Evolutionary conservation across 92 coral and sea anemone genomes (phyloP).

Genomic region (Palythoa heliodiscus): DNA sequence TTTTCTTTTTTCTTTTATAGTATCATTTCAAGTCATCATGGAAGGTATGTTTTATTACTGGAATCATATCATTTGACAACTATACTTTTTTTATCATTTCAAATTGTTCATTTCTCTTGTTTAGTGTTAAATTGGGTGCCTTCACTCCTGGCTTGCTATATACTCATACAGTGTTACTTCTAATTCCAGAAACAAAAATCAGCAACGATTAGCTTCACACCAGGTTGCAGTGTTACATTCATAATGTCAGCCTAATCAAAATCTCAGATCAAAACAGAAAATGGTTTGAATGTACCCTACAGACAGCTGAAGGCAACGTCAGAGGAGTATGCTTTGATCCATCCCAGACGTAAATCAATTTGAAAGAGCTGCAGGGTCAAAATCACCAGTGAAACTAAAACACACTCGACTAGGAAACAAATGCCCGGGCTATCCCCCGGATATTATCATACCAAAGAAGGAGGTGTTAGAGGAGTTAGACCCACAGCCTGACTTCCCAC

Average conservation of each 20-base stretch:
- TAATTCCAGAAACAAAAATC: constrained; percentile 45
- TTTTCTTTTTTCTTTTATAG: neutral
- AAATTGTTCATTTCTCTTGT: constrained; percentile 31
- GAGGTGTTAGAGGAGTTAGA: constrained; percentile 52
- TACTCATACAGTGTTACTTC: constrained; percentile 30
- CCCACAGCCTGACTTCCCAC: constrained; percentile 39
- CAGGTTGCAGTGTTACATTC: constrained; percentile 44
- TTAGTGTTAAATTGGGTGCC: constrained; percentile 8
- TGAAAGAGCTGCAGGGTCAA: constrained; percentile 40
- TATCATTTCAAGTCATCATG: constrained; percentile 37
- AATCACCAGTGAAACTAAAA: constrained; percentile 51
- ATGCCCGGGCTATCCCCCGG: constrained; percentile 49
- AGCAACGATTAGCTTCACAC: constrained; percentile 39
- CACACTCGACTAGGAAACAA: constrained; percentile 46
- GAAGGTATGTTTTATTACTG: constrained; percentile 37
- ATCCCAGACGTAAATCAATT: constrained; percentile 41
- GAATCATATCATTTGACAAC: constrained; percentile 19
- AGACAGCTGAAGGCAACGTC: constrained; percentile 52
- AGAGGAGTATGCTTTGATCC: constrained; percentile 59
- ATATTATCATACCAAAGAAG: constrained; percentile 51
- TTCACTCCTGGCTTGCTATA: constrained; percentile 3
- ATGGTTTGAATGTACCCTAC: constrained; percentile 49
- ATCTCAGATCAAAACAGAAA: constrained; percentile 45
- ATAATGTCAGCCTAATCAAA: constrained; percentile 51
- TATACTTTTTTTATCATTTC: constrained; percentile 9